Percentiles rank a stretch among this genome's conserved stretches.
Conservation (phyloP, 2,113 vertebrate species). For the Nothobranchius furzeri region DNA sequence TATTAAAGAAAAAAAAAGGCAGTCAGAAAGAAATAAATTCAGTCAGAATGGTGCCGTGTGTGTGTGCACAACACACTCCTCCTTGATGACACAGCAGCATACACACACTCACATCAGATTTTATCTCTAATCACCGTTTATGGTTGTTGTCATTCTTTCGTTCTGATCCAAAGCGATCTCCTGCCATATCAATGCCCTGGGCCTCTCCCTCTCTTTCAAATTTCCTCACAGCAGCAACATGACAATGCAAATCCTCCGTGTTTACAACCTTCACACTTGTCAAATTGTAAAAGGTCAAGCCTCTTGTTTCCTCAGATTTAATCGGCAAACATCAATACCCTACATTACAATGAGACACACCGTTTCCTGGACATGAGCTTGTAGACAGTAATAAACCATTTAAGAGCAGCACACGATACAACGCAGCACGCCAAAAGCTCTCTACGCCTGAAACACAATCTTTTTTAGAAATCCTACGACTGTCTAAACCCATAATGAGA, state of each 20-base stretch:
- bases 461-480: constrained; percentile 16
- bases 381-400: background rate
- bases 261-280: constrained; percentile 69
- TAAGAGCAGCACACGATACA: background rate
- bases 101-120: constrained; percentile 6
- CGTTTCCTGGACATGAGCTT: background rate
- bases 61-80: constrained; percentile 11
- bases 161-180: constrained; percentile 42
- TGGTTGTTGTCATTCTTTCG: constrained; percentile 43
- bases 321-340: constrained; percentile 65
- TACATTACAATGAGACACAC: constrained; percentile 24
- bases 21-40: constrained; percentile 19
- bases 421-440: background rate
- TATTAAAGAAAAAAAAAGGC: constrained; percentile 17
- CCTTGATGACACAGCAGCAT: background rate
- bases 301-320: constrained; percentile 57
- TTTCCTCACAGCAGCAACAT: constrained; percentile 45
- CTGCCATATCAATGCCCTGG: constrained; percentile 27
- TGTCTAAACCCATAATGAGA: background rate
- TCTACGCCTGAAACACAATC: background rate
- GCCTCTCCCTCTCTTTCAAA: constrained; percentile 20
- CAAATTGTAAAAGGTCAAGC: constrained; percentile 72
- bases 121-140: constrained; percentile 40
- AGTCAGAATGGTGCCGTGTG: constrained; percentile 22
- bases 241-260: constrained; percentile 59